Evolutionary conservation across 37 sponge, comb jelly and placozoan genomes (phyloP), one percentile per base, ranked within the genome.

Genomic region (Dysidea cf. avara): DNA sequence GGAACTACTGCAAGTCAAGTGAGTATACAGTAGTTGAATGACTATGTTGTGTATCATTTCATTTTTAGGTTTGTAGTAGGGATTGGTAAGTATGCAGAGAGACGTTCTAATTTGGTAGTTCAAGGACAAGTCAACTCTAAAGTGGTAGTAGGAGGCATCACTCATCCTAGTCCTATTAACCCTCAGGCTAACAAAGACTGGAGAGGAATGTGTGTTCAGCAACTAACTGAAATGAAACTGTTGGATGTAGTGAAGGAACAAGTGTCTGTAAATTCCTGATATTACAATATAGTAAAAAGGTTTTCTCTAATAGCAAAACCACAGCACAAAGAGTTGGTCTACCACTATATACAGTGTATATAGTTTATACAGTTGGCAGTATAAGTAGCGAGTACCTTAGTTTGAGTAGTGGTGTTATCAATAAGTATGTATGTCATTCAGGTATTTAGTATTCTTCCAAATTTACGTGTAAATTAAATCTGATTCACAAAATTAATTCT

Each of bases 101-200:
- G 51, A 16, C 30, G 90, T 29, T 72, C 77, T 30, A 69, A 64
- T 56, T 28, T 29, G 16, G 66, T 57, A 25, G 31, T 81, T 17
- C 22, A 65, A 72, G 57, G 39, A 4, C 26, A 17, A 17, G 3
- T 0, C 1, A 14, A 7, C 7, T 55, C 32, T 32, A 60, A 24
- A 32, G 64, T 87, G 13, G 40, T 51, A 32, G 72, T 88, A 37
- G 58, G 56, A 32, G 32, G 26, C 28, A 71, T 89, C 50, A 84
- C 80, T 39, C 90, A 89, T 30, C 90, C 90, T 0, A 78, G 79
- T 21, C 90, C 90, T 32, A 80, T 79, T 43, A 89, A 89, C 54
- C 81, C 85, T 14, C 69, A 83, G 36, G 80, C 85, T 26, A 80
- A 80, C 56, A 89, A 80, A 38, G 74, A 77, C 67, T 89, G 90